These are phyloP conservation scores for Choristoneura rosaceana DNA, from an alignment of 2,888 invertebrate species.

Conservation along the genomic window DNA sequence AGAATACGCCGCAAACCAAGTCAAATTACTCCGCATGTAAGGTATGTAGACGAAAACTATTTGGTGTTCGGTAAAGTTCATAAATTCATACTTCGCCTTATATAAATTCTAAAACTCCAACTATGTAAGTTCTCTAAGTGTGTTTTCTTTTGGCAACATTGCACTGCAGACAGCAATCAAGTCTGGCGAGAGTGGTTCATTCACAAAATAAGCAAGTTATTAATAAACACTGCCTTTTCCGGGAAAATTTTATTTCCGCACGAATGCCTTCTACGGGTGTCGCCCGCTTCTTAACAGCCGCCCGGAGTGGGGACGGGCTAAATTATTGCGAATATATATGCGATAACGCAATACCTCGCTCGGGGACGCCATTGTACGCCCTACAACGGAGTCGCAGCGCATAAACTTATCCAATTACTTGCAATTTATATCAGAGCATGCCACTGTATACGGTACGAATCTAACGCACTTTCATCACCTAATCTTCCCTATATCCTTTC, in stretches of 20 bases:
- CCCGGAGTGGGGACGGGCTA: conserved; percentile 56
- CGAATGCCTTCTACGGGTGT: conserved; percentile 51
- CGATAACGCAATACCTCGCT: conserved; percentile 60
- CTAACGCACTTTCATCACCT: conserved; percentile 42
- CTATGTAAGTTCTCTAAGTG: conserved; percentile 34
- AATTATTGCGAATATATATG: conserved; percentile 72
- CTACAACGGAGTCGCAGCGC: conserved; percentile 51
- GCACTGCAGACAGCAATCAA: conserved; percentile 24
- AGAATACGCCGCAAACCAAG: background rate
- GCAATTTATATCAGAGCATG: conserved; percentile 57
- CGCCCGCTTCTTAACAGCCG: conserved; percentile 57
- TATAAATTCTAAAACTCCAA: conserved; percentile 11
- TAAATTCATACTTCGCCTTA: conserved; percentile 17
- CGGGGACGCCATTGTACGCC: conserved; percentile 57
- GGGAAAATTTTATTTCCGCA: conserved; percentile 56
- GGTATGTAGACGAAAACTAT: conserved; percentile 2
- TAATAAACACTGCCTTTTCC: conserved; percentile 49
- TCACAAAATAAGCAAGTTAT: conserved; percentile 38
- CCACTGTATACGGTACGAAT: conserved; percentile 37
- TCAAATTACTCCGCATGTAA: background rate
- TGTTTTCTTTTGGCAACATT: conserved; percentile 18
- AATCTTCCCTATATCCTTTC: conserved; percentile 39
- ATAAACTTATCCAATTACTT: conserved; percentile 70
- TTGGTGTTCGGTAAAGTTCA: conserved; percentile 17
- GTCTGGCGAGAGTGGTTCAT: conserved; percentile 25